Evolutionary conservation across 1,140 invertebrate species (phyloP).

Genomic region (Heterodera schachtii): DNA sequence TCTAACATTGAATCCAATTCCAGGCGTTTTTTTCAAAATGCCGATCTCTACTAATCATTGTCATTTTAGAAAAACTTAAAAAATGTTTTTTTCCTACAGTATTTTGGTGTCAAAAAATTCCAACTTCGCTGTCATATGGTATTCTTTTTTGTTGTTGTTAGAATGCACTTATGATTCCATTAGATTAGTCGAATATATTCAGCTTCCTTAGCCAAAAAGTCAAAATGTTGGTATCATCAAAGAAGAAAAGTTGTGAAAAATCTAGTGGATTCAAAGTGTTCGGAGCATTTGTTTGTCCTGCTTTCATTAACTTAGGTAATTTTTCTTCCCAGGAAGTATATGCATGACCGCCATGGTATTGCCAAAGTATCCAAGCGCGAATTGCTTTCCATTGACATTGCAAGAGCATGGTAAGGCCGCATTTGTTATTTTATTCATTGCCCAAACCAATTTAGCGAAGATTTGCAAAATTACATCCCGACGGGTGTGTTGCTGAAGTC

Average conservation of each 20-base stretch:
- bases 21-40: too few species aligned
- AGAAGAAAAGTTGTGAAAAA: too few species aligned
- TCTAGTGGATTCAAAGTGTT: too few species aligned
- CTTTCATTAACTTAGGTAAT: too few species aligned
- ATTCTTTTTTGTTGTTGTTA: not conserved
- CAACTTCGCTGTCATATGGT: conserved; percentile 24
- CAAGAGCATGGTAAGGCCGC: conserved; percentile 12
- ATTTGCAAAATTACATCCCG: conserved; percentile 25
- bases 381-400: conserved; percentile 14
- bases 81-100: conserved; percentile 73
- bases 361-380: conserved; percentile 19
- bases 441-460: conserved; percentile 12
- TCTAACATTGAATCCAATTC: too few species aligned
- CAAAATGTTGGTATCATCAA: too few species aligned
- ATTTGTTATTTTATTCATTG: not conserved
- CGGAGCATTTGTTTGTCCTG: too few species aligned
- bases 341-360: conserved; percentile 16
- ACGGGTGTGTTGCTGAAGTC: conserved; percentile 18
- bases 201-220: too few species aligned
- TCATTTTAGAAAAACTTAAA: conserved; percentile 72
- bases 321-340: conserved; percentile 9
- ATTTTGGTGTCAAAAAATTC: conserved; percentile 36
- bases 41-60: too few species aligned
- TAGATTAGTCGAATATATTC: not conserved
- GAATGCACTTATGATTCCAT: not conserved